A percentile compares a stretch with the other conserved stretches of the same genome.
phyloP scores from a whole-genome alignment of 23 tunicate genomes.

The Trididemnum miniatum region DNA sequence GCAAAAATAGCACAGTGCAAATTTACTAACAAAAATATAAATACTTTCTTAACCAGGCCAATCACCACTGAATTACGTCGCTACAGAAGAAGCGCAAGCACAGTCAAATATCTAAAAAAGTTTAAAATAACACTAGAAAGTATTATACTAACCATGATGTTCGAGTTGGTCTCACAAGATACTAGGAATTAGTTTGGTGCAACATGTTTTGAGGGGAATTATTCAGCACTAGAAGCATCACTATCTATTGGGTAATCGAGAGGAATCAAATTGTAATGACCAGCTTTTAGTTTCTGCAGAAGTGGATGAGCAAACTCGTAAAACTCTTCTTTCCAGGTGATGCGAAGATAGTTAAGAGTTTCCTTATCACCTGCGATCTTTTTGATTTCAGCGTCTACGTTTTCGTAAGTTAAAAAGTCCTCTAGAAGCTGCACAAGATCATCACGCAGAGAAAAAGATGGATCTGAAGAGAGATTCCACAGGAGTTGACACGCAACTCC shows the following conservation, averaged over 20 bases:
- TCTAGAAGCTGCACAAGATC: slow-evolving; percentile 7
- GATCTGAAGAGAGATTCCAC: slow-evolving; percentile 73
- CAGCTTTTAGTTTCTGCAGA: slow-evolving; percentile 11
- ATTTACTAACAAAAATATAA: too few relatives aligned
- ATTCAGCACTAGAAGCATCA: slow-evolving; percentile 5
- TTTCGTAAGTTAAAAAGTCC: slow-evolving; percentile 10
- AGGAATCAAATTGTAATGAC: slow-evolving; percentile 33
- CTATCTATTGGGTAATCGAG: slow-evolving; percentile 32
- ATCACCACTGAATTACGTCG: too few relatives aligned
- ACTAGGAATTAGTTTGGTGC: too few relatives aligned
- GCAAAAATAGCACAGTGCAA: too few relatives aligned
- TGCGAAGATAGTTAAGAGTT: slow-evolving; percentile 24
- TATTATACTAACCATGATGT: too few relatives aligned
- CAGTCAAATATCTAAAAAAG: too few relatives aligned
- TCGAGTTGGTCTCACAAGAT: too few relatives aligned
- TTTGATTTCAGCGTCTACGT: not conserved
- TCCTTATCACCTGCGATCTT: slow-evolving; percentile 18
- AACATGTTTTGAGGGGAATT: too few relatives aligned
- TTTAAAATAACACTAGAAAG: too few relatives aligned
- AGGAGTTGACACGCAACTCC: slow-evolving; percentile 84
- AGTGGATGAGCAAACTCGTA: slow-evolving; percentile 38
- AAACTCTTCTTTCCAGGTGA: slow-evolving; percentile 49
- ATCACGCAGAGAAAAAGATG: not conserved
- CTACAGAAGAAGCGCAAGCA: too few relatives aligned
- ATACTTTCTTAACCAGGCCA: too few relatives aligned